Base-by-base conservation (phyloP, 2,888 invertebrate genomes). In the Lycophotia porphyrea region DNA sequence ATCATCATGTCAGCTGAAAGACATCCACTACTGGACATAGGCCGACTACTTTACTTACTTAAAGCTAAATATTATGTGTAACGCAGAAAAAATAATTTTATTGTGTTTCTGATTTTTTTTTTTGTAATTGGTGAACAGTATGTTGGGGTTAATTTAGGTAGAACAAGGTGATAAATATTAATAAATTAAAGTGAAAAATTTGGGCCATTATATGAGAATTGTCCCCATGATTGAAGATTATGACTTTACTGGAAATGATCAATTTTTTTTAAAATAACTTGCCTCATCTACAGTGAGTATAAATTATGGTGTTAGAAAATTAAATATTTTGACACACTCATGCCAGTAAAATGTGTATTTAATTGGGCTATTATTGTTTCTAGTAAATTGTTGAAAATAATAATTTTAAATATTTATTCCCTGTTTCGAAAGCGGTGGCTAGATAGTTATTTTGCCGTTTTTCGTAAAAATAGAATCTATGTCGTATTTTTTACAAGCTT, bases 261-360 rank as follows among this genome's bases (percentile, higher is more conserved):
- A 44, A 44, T 18, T 44, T 44, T 44, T 44, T 18, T 44, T n/a
- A n/a, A 42, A 44, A 18, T 13, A 44, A 31, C 31, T 60, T 60
- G 31, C 11, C 27, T 55, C 31, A 64, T 64, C 64, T 24, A 42
- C 42, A 42, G 18, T 18, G 42, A 42, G 5, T 64, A 64, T 42
- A 27, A 27, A 44, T 27, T 9, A 36, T 64, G 42, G 42, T 64
- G 27, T 27, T 27, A 39, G 18, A 64, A 27, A 64, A 27, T 42
- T 18, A 7, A 64, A 64, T 64, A 64, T 42, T 42, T 42, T 65
- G 27, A 31, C 42, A 27, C 27, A 64, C 42, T 65, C 27, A 65
- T 65, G 15, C 64, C 42, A 44, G 64, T 44, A 27, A 65, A 65
- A 31, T 42, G 42, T 65, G 42, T 44, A 44, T 65, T 31, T 27